Base-by-base conservation (phyloP, 2,888 invertebrate genomes). In the Coelopa pilipes region DNA sequence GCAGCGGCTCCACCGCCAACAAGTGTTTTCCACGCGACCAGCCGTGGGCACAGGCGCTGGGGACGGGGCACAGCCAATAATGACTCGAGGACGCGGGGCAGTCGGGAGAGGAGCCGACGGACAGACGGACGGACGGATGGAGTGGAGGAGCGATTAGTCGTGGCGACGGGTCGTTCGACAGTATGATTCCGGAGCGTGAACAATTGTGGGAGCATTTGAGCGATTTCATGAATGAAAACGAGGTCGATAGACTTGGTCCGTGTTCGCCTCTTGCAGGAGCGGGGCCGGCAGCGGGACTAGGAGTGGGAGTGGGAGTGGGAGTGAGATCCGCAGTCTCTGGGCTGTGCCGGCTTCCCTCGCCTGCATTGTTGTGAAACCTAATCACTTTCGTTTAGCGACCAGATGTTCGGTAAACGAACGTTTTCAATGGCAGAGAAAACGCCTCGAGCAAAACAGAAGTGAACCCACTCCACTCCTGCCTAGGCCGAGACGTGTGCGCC, bases 231-330 rank as follows among this genome's bases (percentile, higher is more conserved):
- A 66, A 66, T 66, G 66, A 66, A 66, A 66, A 50, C 13, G 24
- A 50, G 66, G 66, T 66, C 66, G 66, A 66, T 66, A 66, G 13
- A 66, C 66, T 66, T 66, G 50, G 62, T 15, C 13, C n/a, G 34
- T 62, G 62, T 59, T 59, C 13, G 53, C n/a, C n/a, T 53, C 5
- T 53, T 53, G 53, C 53, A 34, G 34, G 34, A 34, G 53, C 10
- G n/a, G 10, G n/a, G n/a, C n/a, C n/a, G n/a, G n/a, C n/a, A n/a
- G n/a, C n/a, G n/a, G 10, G n/a, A 5, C 4, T 53, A 3, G 53
- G n/a, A 53, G 53, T 34, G 7, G 34, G 34, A 34, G 34, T 34
- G 7, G 34, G 34, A 34, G 34, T 4, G 7, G 34, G n/a, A n/a
- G n/a, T n/a, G n/a, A n/a, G n/a, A n/a, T n/a, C 34, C 34, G 34